Conservation (phyloP, 2,113 vertebrate genomes). For the Prochilodus magdalenae region DNA sequence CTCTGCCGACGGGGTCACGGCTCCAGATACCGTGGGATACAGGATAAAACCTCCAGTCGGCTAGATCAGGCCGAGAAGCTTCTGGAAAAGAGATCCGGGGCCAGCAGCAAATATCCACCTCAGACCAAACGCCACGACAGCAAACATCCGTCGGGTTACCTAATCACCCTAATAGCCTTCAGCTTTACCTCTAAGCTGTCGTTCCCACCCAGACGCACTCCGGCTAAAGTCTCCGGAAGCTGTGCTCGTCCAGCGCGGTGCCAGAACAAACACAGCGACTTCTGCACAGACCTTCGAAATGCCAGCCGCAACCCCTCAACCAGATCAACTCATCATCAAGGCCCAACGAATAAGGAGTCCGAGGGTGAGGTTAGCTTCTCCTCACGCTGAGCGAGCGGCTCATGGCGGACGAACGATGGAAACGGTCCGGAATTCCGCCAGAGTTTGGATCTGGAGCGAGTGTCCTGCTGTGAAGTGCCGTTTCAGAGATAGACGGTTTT, state of each 20-base stretch:
- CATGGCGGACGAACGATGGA: background rate
- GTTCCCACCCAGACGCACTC: constrained; percentile 42
- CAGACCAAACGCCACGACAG: constrained; percentile 46
- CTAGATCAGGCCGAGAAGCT: constrained; percentile 57
- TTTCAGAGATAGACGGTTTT: background rate
- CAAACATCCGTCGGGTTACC: constrained; percentile 54
- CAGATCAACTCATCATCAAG: background rate
- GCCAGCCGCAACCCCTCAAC: background rate
- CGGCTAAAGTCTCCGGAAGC: constrained; percentile 41
- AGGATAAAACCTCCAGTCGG: constrained; percentile 57
- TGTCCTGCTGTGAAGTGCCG: too few species aligned
- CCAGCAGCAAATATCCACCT: constrained; percentile 42
- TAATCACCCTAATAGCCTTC: constrained; percentile 57
- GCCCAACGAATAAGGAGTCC: too few species aligned
- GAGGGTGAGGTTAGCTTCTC: too few species aligned
- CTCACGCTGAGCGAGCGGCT: too few species aligned
- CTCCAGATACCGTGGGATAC: constrained; percentile 58
- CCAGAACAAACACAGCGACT: constrained; percentile 38
- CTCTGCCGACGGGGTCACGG: constrained; percentile 58
- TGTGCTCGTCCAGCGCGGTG: constrained; percentile 4
- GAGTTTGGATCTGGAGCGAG: too few species aligned
- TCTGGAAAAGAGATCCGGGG: constrained; percentile 49
- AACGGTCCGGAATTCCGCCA: background rate
- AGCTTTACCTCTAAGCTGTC: constrained; percentile 52
- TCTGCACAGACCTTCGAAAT: constrained; percentile 24